These are phyloP conservation scores for Piaya cayana DNA, from an alignment of 2,113 vertebrate genomes.

Conservation along the genomic window DNA sequence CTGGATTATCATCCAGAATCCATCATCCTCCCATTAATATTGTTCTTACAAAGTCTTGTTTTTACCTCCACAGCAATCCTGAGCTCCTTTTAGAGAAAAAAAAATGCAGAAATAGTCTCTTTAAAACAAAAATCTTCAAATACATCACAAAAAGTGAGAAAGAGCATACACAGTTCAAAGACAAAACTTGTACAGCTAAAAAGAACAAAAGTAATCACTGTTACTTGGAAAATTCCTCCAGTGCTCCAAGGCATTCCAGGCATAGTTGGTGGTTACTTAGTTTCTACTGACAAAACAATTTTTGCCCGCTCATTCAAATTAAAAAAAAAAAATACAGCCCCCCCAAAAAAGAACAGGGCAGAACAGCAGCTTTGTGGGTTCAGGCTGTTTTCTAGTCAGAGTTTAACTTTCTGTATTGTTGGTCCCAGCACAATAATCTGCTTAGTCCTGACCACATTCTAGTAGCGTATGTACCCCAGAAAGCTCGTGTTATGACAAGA, in stretches of 20 bases:
- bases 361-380: neutral
- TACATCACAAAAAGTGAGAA: neutral
- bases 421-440: neutral
- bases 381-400: neutral
- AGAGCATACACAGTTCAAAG: neutral
- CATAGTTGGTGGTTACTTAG: slow-evolving; percentile 14
- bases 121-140: neutral
- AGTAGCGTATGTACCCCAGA: neutral
- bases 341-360: fast-evolving
- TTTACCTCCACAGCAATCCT: fast-evolving
- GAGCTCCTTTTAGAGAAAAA: neutral
- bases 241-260: slow-evolving; percentile 51
- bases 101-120: neutral
- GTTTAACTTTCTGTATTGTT: neutral
- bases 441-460: neutral
- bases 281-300: slow-evolving; percentile 47
- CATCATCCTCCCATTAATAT: neutral
- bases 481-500: neutral
- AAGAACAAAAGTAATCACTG: slow-evolving; percentile 60
- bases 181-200: neutral
- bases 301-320: slow-evolving; percentile 8
- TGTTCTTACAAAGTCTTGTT: fast-evolving
- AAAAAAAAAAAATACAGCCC: neutral
- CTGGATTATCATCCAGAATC: neutral
- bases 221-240: slow-evolving; percentile 57